These are phyloP conservation scores for Papilio elwesi DNA, from an alignment of 2,888 invertebrate genomes.

Conservation along the genomic window DNA sequence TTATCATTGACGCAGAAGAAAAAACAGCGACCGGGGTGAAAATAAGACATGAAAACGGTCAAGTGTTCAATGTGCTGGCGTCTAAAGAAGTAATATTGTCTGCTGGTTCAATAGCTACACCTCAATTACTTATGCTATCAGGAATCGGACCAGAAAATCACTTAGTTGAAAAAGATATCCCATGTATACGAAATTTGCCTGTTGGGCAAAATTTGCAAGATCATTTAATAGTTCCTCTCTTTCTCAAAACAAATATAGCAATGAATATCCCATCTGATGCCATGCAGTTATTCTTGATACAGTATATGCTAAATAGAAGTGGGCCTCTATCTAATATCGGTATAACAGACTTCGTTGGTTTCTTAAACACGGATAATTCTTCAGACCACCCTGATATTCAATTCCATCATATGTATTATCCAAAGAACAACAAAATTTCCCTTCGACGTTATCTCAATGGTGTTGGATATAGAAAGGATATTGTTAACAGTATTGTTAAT, in stretches of 20 bases:
- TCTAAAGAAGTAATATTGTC: conserved; percentile 79
- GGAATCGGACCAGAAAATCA: conserved; percentile 76
- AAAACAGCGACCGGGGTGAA: conserved; percentile 70
- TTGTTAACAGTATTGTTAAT: conserved; percentile 52
- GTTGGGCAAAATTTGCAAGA: conserved; percentile 82
- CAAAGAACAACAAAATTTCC: conserved; percentile 54
- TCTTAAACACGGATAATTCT: conserved; percentile 73
- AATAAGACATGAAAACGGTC: conserved; percentile 60
- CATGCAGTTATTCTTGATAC: conserved; percentile 58
- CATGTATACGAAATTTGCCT: conserved; percentile 63
- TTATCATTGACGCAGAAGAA: conserved; percentile 74
- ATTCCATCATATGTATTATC: conserved; percentile 65
- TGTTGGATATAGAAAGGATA: conserved; percentile 57
- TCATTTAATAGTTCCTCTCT: conserved; percentile 68
- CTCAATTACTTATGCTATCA: conserved; percentile 79
- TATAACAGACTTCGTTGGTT: conserved; percentile 76
- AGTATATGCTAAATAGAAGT: conserved; percentile 76
- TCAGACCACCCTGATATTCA: conserved; percentile 79
- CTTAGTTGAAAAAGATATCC: conserved; percentile 61
- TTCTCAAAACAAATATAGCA: conserved; percentile 50
- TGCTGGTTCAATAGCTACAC: conserved; percentile 77
- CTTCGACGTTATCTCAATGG: conserved; percentile 52
- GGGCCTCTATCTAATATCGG: conserved; percentile 76
- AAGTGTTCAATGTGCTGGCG: conserved; percentile 57
- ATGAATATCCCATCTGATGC: conserved; percentile 46